phyloP scores from a whole-genome alignment of 2,113 vertebrate genomes.

The Podarcis cretensis region DNA sequence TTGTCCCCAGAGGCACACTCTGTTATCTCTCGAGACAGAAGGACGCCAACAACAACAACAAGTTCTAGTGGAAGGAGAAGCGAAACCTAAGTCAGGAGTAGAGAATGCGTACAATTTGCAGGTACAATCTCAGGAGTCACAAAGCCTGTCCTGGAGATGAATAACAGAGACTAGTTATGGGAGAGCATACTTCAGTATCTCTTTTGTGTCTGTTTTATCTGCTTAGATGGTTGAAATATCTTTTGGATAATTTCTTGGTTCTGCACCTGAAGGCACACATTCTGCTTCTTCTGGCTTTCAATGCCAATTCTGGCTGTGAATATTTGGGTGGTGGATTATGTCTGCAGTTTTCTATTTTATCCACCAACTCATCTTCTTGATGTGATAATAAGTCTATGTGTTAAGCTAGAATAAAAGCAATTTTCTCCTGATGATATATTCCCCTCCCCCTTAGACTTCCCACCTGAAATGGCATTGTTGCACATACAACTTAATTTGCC shows the following conservation, averaged over 20 bases:
- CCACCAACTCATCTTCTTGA: slow-evolving; percentile 59
- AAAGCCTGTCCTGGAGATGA: background rate
- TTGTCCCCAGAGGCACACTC: too few relatives aligned
- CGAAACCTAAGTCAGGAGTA: background rate
- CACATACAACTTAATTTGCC: slow-evolving; percentile 64
- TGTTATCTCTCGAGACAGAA: too few relatives aligned
- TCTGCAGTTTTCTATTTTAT: slow-evolving; percentile 56
- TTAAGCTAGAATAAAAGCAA: slow-evolving; percentile 66
- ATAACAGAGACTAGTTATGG: background rate
- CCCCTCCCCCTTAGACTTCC: slow-evolving; percentile 36
- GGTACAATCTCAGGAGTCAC: background rate
- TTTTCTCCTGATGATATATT: slow-evolving; percentile 71
- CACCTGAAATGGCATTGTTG: slow-evolving; percentile 57
- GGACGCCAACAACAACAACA: too few relatives aligned
- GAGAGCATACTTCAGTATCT: accelerated
- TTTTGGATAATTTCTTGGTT: background rate
- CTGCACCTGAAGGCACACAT: accelerated
- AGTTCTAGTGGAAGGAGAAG: background rate
- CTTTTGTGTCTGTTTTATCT: accelerated
- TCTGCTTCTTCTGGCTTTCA: background rate
- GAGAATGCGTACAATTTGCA: too few relatives aligned
- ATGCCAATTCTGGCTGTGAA: slow-evolving; percentile 16
- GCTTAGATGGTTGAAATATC: background rate
- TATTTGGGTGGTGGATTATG: slow-evolving; percentile 5
- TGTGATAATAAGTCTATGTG: slow-evolving; percentile 63